Base-by-base conservation (phyloP, 2,888 invertebrate genomes). In the Orchesellides sinensis region DNA sequence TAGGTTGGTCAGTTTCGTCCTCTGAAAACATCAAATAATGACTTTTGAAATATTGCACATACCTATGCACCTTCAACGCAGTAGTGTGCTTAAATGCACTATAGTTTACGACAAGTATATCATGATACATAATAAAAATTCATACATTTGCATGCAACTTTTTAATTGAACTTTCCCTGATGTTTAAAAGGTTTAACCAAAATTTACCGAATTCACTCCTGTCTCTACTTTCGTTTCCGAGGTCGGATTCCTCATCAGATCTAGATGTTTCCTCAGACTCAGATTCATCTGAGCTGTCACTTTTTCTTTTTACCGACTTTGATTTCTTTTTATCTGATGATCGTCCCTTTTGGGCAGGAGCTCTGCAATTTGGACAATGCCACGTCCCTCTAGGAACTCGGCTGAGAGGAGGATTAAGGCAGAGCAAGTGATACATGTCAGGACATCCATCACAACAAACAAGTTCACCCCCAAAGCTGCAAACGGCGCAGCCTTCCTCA, bases 351-450 rank as follows among this genome's bases (percentile, higher is more conserved):
- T 63, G 68, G 0, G 68, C 54, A 21, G 29, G 70, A 21, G 68
- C 21, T 70, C 54, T 74, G 49, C 85, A 85, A 27, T 72, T 74
- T 2, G 83, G 74, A 68, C 85, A 84, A 63, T 66, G 66, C 83
- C 83, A 82, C 6, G 54, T 68, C 19, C 74, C 81, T 23, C 78
- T 29, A 1, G 83, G 83, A 21, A 74, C 68, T 21, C 83, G 91
- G 85, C 92, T 91, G 35, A 94, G 89, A 0, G 93, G 93, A 10
- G 93, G 92, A 54, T 93, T 92, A 54, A 92, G 90, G 90, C 96
- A 97, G 90, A 95, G 94, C 66, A 93, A 90, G 90, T 97, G 96
- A 90, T 92, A 95, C 85, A 92, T 91, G 69, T 91, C 90, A 2
- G 90, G 89, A 90, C 95, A 95, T 19, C 90, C 90, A 68, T 92